These are phyloP conservation scores for Nettapus auritus DNA, from an alignment of 2,113 vertebrate genomes.

Conservation along the genomic window DNA sequence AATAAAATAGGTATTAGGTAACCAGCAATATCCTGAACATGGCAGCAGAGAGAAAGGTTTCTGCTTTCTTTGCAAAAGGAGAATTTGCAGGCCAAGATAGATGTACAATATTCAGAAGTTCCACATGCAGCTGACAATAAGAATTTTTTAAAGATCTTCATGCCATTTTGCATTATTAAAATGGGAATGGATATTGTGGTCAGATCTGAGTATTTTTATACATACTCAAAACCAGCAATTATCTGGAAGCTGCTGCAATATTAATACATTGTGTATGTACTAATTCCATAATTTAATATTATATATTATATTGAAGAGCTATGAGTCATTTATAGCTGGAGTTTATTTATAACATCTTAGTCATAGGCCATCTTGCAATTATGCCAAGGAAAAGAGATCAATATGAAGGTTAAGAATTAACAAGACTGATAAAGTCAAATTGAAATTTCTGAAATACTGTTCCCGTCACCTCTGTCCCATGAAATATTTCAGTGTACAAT, in stretches of 20 bases:
- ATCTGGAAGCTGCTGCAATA: neutral
- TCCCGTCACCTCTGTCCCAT: neutral
- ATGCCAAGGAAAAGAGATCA: neutral
- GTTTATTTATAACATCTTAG: conserved; percentile 12
- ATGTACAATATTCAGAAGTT: neutral
- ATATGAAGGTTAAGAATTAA: neutral
- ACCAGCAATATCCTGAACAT: neutral
- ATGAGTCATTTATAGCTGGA: neutral
- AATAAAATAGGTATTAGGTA: neutral
- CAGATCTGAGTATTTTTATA: neutral
- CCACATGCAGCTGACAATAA: neutral
- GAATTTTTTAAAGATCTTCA: neutral
- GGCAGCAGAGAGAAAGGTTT: neutral
- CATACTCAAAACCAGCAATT: neutral
- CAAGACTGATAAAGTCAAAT: neutral
- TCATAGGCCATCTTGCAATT: neutral
- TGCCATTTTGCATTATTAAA: neutral
- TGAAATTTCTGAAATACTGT: neutral
- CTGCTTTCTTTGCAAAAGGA: neutral
- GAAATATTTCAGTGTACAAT: neutral
- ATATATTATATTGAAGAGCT: neutral
- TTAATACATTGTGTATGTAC: neutral
- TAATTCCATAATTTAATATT: neutral
- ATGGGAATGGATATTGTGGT: neutral
- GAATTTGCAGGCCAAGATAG: neutral